Base-by-base conservation (phyloP, 2,113 vertebrate species). In the Zosterops borbonicus region DNA sequence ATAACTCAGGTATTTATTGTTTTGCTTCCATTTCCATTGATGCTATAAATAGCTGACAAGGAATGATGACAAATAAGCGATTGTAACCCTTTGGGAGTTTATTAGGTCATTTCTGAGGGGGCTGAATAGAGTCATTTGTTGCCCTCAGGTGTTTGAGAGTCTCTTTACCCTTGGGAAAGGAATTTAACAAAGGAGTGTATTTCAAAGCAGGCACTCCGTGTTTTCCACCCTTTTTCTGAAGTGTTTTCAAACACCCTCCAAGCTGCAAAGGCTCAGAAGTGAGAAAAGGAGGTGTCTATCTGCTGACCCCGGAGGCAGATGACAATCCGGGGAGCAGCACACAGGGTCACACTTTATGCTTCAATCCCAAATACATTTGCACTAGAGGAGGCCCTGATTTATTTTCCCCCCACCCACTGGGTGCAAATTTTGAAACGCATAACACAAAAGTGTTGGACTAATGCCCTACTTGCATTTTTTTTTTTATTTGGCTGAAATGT, bases 221-320 rank as follows among this genome's bases (percentile, higher is more conserved):
- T 96, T 96, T 94, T 92, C 95, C 87, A 91, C 87, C 82, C 90
- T 95, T 96, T 94, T 95, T 94, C 92, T 96, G 95, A 96, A 96
- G 89, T 95, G 86, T 95, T 96, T 97, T 97, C 96, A 97, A 96
- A 97, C 95, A 96, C 90, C 65, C 94, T 95, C 86, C 74, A 65
- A 91, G 97, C 78, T 92, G 79, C 95, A 94, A 95, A 73, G 50
- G 79, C 92, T 97, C 94, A 92, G 95, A 92, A 97, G 94, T 92
- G 78, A 97, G 96, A 91, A 89, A 93, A 94, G 87, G 87, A 95
- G 89, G 89, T 75, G 64, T 83, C 29, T 74, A 83, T 88, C 90
- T 95, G 93, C 83, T 78, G 73, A 85, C 79, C 91, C 93, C 91
- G 25, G 92, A 83, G 94, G 94, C 95, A 92, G 89, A 90, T 76